These are phyloP conservation scores for Scolopax mira DNA, from an alignment of 2,113 vertebrate genomes.

Conservation along the genomic window DNA sequence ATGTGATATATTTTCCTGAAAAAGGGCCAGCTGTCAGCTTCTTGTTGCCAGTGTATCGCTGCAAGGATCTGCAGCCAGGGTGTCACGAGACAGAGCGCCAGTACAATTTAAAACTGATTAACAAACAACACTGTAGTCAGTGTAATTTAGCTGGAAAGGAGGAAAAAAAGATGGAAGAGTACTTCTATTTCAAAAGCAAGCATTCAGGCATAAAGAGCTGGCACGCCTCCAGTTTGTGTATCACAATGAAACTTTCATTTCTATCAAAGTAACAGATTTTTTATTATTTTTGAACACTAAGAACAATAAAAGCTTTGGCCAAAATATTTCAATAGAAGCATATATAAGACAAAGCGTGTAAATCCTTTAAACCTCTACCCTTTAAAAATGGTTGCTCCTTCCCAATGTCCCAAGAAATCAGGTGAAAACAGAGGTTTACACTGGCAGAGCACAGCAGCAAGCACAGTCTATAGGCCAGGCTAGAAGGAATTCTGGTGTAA, in stretches of 20 bases:
- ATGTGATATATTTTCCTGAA: constrained; percentile 35
- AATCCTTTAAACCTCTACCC: neutral
- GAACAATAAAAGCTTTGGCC: neutral
- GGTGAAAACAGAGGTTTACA: neutral
- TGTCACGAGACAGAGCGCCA: neutral
- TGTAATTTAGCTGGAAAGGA: neutral
- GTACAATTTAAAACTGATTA: constrained; percentile 38
- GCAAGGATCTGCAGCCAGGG: constrained; percentile 19
- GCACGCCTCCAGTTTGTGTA: neutral
- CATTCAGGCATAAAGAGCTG: neutral
- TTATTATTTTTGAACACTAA: neutral
- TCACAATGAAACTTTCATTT: neutral
- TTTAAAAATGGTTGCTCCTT: neutral
- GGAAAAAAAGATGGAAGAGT: neutral
- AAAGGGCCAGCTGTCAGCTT: constrained; percentile 47
- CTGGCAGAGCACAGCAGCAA: neutral
- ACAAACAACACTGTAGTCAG: constrained; percentile 23
- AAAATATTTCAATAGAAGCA: neutral
- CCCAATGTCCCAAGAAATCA: neutral
- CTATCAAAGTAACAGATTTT: neutral
- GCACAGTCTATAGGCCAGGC: neutral
- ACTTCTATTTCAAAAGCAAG: constrained; percentile 45
- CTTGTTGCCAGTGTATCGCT: neutral
- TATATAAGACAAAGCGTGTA: neutral
- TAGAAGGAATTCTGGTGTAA: neutral